Conservation (phyloP, 2,113 vertebrate species). For the Buteo buteo region DNA sequence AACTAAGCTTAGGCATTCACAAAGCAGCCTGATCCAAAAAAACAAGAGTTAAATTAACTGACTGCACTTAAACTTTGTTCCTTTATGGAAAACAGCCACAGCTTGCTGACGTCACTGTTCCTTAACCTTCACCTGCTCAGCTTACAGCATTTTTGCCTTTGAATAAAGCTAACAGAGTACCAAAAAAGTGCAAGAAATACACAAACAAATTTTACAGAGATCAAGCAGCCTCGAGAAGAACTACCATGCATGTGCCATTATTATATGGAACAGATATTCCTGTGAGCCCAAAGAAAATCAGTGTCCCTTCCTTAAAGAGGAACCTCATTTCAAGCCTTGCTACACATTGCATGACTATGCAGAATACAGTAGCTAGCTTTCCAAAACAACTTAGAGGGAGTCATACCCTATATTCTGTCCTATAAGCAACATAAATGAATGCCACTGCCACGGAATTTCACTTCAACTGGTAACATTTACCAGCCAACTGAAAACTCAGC, state of each 20-base stretch:
- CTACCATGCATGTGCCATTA: rapidly evolving
- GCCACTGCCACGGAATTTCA: rapidly evolving
- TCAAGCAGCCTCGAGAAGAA: neutral
- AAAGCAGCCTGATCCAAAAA: neutral
- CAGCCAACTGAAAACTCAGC: neutral
- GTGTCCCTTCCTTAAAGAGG: neutral
- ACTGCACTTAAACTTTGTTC: neutral
- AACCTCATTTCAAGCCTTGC: neutral
- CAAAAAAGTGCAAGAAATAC: rapidly evolving
- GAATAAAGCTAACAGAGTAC: neutral
- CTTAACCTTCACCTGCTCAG: neutral
- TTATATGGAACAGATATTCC: rapidly evolving
- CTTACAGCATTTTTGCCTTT: neutral
- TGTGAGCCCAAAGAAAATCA: neutral
- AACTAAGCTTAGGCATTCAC: neutral
- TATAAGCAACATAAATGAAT: rapidly evolving
- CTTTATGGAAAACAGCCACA: neutral
- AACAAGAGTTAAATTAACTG: neutral
- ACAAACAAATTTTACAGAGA: rapidly evolving
- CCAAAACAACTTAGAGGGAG: neutral
- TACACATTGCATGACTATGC: neutral
- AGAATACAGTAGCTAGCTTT: neutral
- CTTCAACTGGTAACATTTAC: neutral
- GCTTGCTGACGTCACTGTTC: neutral
- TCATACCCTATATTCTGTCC: rapidly evolving